Percentiles rank a stretch among this genome's conserved stretches.
Conservation (phyloP, 2,888 invertebrate genomes). For the Odontocerum albicorne region DNA sequence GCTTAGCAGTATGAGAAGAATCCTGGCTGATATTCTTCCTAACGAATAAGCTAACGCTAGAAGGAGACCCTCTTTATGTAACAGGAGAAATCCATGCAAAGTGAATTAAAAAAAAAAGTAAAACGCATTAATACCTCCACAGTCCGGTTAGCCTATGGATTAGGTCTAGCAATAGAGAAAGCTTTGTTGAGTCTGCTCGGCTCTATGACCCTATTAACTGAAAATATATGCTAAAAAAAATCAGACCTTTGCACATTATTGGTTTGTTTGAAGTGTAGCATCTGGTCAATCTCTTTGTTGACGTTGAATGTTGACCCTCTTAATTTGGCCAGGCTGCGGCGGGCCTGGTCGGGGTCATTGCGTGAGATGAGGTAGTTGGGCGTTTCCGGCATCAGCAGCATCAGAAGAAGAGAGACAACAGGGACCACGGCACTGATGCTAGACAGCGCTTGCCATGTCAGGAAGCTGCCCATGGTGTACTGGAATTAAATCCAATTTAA, state of each 20-base stretch:
- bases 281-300: slow-evolving; percentile 62
- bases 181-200: no score
- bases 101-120: no score
- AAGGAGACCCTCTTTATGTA: no score
- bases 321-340: slow-evolving; percentile 58
- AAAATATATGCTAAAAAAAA: no score
- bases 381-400: slow-evolving; percentile 69
- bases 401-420: slow-evolving; percentile 59
- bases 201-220: no score
- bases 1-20: no score
- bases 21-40: no score
- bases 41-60: no score
- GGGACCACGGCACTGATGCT: slow-evolving; percentile 64
- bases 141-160: not conserved
- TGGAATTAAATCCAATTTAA: slow-evolving; percentile 49
- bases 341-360: slow-evolving; percentile 61
- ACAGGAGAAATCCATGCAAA: no score
- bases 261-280: slow-evolving; percentile 63
- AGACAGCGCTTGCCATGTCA: slow-evolving; percentile 66
- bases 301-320: slow-evolving; percentile 64
- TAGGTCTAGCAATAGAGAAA: no score
- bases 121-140: no score
- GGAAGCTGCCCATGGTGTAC: slow-evolving; percentile 62
- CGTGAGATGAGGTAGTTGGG: slow-evolving; percentile 70
- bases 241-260: slow-evolving; percentile 64